Evolutionary conservation across 2,888 invertebrate species (phyloP).

Genomic region (Buathra laborator): DNA sequence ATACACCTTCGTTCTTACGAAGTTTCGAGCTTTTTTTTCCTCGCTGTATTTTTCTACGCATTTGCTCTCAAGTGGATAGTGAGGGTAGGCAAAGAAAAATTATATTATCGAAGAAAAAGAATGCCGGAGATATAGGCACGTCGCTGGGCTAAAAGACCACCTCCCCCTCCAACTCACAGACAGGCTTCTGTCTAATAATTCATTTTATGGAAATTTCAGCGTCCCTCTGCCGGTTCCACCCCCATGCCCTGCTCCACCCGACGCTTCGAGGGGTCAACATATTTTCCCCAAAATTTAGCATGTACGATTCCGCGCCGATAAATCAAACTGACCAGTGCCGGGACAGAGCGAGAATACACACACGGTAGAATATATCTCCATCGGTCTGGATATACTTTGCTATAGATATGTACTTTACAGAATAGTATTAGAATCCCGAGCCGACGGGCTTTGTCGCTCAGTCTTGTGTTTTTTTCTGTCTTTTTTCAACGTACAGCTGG

Average conservation of each 20-base stretch:
- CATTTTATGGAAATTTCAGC: constrained; percentile 80
- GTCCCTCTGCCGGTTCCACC: constrained; percentile 39
- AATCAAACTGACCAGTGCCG: constrained; percentile 83
- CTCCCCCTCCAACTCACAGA: constrained; percentile 47
- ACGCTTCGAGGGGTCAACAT: constrained; percentile 77
- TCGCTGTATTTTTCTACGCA: constrained; percentile 47
- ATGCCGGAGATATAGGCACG: constrained; percentile 23
- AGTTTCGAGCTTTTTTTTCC: background rate
- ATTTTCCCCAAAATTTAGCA: constrained; percentile 84
- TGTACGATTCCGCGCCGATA: constrained; percentile 82
- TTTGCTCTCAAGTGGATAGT: constrained; percentile 4
- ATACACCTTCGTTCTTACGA: background rate
- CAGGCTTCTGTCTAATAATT: constrained; percentile 78
- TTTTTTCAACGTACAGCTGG: constrained; percentile 26
- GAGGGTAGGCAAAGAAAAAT: constrained; percentile 51
- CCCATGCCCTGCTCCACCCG: constrained; percentile 29
- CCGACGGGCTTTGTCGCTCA: constrained; percentile 20
- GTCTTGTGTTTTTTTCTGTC: background rate
- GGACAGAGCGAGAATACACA: constrained; percentile 40
- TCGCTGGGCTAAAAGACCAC: constrained; percentile 29
- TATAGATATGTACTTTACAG: constrained; percentile 30
- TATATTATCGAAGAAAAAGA: constrained; percentile 51
- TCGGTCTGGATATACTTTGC: constrained; percentile 54
- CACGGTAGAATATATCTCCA: constrained; percentile 57
- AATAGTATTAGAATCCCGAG: constrained; percentile 26